Base-by-base conservation (phyloP, 2,888 invertebrate species). In the Nemotelus pantherinus region DNA sequence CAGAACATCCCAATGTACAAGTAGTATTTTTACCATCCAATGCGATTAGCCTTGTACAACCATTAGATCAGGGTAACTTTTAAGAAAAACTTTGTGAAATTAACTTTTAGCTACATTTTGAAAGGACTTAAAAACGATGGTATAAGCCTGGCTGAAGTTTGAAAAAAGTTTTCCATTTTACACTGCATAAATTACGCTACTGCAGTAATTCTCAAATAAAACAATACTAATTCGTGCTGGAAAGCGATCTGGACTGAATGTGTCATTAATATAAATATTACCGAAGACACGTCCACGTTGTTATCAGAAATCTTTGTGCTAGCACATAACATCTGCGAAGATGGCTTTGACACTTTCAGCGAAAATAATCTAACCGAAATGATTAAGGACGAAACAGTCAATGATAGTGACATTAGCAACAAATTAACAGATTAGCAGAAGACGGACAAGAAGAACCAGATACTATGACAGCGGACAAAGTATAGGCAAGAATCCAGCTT, bases 21-120 rank as follows among this genome's bases (percentile, higher is more conserved):
- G 53, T 81, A 63, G 76, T 77, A 53, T 83, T 81, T 80, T 80
- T 82, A 80, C 82, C 81, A 43, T 79, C 77, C 60, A 83, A 83
- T 80, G 83, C 82, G n/a, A 82, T 81, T 75, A 81, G 81, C 65
- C 71, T 83, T 41, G 76, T 83, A 68, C 82, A 83, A 81, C 82
- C 82, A 68, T 68, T 83, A 77, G 81, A 83, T 79, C 82, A 84
- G 81, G 82, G 82, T 82, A 78, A 81, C 82, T 64, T 84, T 84
- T 79, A 83, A 83, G 78, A 81, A 81, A 64, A 79, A 82, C 63
- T 84, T 82, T 76, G 71, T 83, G 2, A 82, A 80, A 70, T 60
- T 65, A 70, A 60, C 76, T 48, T 81, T 80, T 55, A 55, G 43
- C 63, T 78, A 80, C 65, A 80, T 79, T 80, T 79, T 81, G 77